Percentiles rank a stretch among this genome's conserved stretches.
Evolutionary conservation across 2,797 vertebrate species (phyloP).

Genomic region (Phyllotis vaccarum): DNA sequence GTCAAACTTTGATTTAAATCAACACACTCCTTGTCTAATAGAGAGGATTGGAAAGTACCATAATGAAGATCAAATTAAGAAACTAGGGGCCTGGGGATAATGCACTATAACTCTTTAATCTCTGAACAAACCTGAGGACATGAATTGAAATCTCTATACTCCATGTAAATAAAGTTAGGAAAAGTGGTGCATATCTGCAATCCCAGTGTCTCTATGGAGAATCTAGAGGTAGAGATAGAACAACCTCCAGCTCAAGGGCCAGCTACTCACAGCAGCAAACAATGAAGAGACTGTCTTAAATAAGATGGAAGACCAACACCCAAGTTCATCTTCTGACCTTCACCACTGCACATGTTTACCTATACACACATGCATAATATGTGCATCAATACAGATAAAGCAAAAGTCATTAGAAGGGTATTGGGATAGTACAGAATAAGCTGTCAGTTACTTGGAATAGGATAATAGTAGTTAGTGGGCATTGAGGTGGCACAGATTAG

Average conservation of each 20-base stretch:
- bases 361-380: not conserved
- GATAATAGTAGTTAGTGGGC: not conserved
- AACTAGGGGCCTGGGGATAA: not conserved
- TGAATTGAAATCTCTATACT: not conserved
- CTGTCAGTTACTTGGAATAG: not conserved
- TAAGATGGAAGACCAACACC: not conserved
- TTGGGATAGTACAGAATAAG: not conserved
- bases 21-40: not conserved
- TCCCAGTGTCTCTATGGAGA: not conserved
- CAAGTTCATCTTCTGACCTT: not conserved
- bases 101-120: not conserved
- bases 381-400: not conserved
- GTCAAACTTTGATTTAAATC: not conserved
- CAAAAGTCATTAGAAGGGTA: not conserved
- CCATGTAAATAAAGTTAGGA: not conserved
- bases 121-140: not conserved
- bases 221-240: not conserved
- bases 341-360: not conserved
- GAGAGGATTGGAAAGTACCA: not conserved
- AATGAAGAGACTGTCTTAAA: not conserved
- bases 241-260: not conserved
- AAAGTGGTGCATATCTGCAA: not conserved
- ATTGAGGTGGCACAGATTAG: not conserved
- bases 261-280: not conserved
- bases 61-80: not conserved